Evolutionary conservation across 2,113 vertebrate genomes (phyloP), one percentile per base, ranked within the genome.

Genomic region (Delphinus delphis): DNA sequence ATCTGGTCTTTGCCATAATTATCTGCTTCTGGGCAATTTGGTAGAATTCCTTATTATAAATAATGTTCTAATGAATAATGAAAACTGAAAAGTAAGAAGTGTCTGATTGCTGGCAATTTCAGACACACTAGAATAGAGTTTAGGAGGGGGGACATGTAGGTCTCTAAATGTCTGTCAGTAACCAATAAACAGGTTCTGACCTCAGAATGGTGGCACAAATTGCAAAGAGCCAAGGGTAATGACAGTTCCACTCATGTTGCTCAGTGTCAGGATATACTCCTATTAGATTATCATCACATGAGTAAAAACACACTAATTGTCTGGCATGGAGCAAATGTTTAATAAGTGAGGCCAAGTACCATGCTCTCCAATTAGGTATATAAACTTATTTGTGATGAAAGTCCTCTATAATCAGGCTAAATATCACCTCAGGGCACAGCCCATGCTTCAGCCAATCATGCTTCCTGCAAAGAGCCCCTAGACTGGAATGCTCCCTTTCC

Each of bases 251-350:
- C 26, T 90, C 65, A 26, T 36, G 50, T 70, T 10, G 0, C 53
- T 84, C 13, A 3, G 7, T 74, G 13, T 82, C 80, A 86, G 26
- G 53, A 50, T 89, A 55, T 25, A 12, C 14, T 36, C 33, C 15
- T 31, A 31, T 38, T 73, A 74, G 26, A 79, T 89, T 86, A 53
- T 44, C 33, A 71, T 17, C 55, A 28, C 12, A 50, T 33, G 47
- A 80, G 41, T 28, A 31, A 58, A 91, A 84, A 31, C 23, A 77
- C 2, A 70, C 62, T 47, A 50, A 74, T 71, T 81, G 11, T 28
- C 74, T 73, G 73, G n/a, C n/a, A 55, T 17, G 8, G 65, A 80
- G 20, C 41, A 95, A 95, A 71, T 81, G 63, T 55, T 92, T 60
- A 95, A 28, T 92, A 77, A 55, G 36, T 77, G 6, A 15, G 26